phyloP scores from a whole-genome alignment of 2,888 invertebrate genomes.

The Perizoma affinitatum region DNA sequence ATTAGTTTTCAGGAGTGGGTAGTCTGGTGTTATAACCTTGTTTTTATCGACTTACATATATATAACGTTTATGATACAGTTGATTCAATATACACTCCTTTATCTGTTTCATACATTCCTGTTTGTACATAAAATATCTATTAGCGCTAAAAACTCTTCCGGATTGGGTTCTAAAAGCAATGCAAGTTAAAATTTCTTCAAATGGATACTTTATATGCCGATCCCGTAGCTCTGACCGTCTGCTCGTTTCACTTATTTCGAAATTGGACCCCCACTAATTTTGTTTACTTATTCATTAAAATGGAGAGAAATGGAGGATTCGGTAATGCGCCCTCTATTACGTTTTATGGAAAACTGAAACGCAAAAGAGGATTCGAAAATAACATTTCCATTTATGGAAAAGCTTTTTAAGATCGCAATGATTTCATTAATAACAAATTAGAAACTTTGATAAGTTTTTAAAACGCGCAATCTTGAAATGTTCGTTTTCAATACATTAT shows the following conservation, averaged over 20 bases:
- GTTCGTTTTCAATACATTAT: no score
- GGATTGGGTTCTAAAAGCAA: constrained; percentile 57
- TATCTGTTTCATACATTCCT: no score
- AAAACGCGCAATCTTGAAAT: no score
- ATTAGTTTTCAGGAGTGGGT: no score
- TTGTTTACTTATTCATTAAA: constrained; percentile 82
- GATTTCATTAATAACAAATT: constrained; percentile 13
- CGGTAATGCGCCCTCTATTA: constrained; percentile 67
- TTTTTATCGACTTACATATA: no score
- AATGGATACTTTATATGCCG: constrained; percentile 74
- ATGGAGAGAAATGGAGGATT: constrained; percentile 70
- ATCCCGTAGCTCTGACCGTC: constrained; percentile 66
- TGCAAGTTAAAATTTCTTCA: constrained; percentile 61
- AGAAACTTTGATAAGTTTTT: neutral
- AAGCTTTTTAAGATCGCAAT: constrained; percentile 24
- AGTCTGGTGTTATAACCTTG: no score
- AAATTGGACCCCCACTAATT: constrained; percentile 78
- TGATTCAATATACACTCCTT: no score
- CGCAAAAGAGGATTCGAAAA: constrained; percentile 48
- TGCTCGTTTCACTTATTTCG: constrained; percentile 75
- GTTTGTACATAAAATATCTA: constrained; percentile 45
- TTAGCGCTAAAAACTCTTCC: constrained; percentile 51
- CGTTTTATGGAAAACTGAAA: constrained; percentile 71
- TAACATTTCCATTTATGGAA: constrained; percentile 26
- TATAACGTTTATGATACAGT: no score